These are phyloP conservation scores for Anagyrus pseudococci DNA, from an alignment of 2,888 invertebrate species.

Conservation along the genomic window DNA sequence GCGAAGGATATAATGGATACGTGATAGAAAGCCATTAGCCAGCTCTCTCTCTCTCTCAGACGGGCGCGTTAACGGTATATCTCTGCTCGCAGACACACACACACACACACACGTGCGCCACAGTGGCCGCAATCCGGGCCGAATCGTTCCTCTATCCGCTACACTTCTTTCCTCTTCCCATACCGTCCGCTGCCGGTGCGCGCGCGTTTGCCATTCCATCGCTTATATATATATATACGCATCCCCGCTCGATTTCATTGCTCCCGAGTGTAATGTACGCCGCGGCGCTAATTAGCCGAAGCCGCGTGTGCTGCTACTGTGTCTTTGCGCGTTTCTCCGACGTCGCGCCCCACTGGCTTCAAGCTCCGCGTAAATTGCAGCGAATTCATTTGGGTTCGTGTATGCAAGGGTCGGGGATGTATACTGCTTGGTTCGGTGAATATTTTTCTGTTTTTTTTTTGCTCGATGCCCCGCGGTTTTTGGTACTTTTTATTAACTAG, in stretches of 20 bases:
- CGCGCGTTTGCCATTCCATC: background rate
- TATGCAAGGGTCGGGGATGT: too few species aligned
- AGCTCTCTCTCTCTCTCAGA: too few species aligned
- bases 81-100: too few species aligned
- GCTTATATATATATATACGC: too few species aligned
- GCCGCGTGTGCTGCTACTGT: conserved; percentile 3
- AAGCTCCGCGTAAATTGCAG: too few species aligned
- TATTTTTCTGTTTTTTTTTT: too few species aligned
- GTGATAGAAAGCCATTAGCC: conserved; percentile 20
- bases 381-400: too few species aligned
- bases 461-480: too few species aligned
- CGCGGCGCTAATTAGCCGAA: conserved; percentile 13
- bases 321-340: too few species aligned
- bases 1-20: conserved; percentile 34
- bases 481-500: too few species aligned
- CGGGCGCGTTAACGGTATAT: background rate
- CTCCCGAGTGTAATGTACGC: background rate
- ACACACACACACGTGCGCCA: background rate
- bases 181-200: background rate
- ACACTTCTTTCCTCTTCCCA: conserved; percentile 4
- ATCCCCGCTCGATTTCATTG: conserved; percentile 25
- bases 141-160: background rate
- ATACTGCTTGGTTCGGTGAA: too few species aligned
- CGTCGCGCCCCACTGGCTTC: too few species aligned
- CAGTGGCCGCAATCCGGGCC: conserved; percentile 16